Base-by-base conservation (phyloP, 1,140 invertebrate species). In the Helicorthomorpha holstii region DNA sequence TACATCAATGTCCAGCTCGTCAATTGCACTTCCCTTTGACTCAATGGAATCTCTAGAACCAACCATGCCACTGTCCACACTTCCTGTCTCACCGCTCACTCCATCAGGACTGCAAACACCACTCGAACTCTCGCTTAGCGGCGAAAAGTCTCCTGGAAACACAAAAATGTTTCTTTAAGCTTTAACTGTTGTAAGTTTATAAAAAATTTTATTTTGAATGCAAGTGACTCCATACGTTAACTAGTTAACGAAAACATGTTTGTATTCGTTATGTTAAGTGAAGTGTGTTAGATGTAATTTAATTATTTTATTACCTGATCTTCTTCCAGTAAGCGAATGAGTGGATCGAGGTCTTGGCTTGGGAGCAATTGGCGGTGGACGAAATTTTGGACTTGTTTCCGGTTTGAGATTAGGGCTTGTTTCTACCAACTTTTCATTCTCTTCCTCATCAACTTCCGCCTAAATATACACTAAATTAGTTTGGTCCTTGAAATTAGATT, bases 111-210 rank as follows among this genome's bases (percentile, higher is more conserved):
- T 41, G 38, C 19, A 12, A 19, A 41, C 38, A 41, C 19, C 38
- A 41, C 75, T 77, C 23, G 75, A 75, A 24, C 75, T 75, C 58
- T 79, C 77, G 57, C 75, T 79, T 38, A 74, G 61, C 45, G 77
- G 46, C 16, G 59, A 62, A 49, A 61, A 61, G 26, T 66, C 66
- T 21, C 61, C 64, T 64, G 52, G 3, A 51, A 51, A 53, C 50
- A 45, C 53, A 57, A 50, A 57, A 55, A 45, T 53, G 47, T 53
- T 38, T 43, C 56, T 57, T 42, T 58, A 56, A 50, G 58, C 53
- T 29, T 58, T 59, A n/a, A n/a, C n/a, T n/a, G n/a, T n/a, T n/a
- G 55, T 55, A 54, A 56, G 54, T 34, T 56, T 56, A 19, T 57
- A 56, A 42, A 52, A 58, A n/a, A 54, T 27, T 41, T 54, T 16